Percentiles rank a stretch among this genome's conserved stretches.
Conservation (phyloP, 2,113 vertebrate species). For the Talpa occidentalis region DNA sequence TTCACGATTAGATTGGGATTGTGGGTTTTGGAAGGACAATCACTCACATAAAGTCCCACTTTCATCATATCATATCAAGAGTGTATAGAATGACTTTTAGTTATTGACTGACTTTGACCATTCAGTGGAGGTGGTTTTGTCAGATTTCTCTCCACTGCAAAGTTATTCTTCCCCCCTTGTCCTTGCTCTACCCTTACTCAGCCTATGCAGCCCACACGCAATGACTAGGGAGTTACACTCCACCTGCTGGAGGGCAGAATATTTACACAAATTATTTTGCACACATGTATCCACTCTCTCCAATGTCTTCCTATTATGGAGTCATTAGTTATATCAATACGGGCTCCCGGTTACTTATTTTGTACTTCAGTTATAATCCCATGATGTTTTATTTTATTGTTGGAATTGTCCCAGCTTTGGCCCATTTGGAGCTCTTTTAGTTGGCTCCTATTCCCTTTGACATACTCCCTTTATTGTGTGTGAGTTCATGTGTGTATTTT, state of each 20-base stretch:
- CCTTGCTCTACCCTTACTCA: background rate
- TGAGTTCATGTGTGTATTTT: background rate
- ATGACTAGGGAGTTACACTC: background rate
- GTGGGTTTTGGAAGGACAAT: background rate
- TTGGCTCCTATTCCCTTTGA: background rate
- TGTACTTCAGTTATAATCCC: background rate
- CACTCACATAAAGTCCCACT: background rate
- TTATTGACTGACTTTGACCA: background rate
- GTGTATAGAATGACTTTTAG: accelerated
- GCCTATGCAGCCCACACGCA: background rate
- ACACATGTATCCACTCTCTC: background rate
- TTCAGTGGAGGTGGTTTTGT: background rate
- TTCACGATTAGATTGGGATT: background rate
- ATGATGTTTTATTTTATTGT: background rate
- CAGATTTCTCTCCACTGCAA: background rate
- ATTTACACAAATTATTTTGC: background rate
- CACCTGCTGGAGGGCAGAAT: background rate
- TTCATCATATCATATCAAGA: background rate
- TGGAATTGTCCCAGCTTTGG: background rate
- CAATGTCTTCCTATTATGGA: background rate
- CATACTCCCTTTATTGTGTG: background rate
- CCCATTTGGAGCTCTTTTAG: background rate
- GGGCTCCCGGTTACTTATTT: background rate
- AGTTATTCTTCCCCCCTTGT: background rate
- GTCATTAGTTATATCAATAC: background rate